Conservation (phyloP, 2,797 vertebrate genomes). For the Rhynchotus rufescens region DNA sequence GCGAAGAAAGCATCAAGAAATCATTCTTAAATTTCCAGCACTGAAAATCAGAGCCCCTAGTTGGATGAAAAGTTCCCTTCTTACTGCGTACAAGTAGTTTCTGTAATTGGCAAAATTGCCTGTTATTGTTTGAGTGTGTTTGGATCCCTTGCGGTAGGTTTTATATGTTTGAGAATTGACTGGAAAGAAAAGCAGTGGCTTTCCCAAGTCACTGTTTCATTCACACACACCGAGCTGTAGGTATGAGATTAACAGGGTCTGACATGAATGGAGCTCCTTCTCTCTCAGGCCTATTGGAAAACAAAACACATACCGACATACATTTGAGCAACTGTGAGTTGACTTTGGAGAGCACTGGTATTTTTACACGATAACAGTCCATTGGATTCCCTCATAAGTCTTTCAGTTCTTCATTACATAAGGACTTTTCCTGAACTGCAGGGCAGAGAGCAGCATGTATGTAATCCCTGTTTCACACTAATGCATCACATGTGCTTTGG, state of each 20-base stretch:
- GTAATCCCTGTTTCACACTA: slow-evolving; percentile 74
- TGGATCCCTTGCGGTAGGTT: slow-evolving; percentile 68
- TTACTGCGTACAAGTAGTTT: slow-evolving; percentile 55
- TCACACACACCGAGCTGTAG: slow-evolving; percentile 59
- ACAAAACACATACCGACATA: slow-evolving; percentile 82
- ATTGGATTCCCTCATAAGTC: slow-evolving; percentile 68
- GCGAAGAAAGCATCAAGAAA: slow-evolving; percentile 22
- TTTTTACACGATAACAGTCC: slow-evolving; percentile 87
- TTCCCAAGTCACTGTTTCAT: slow-evolving; percentile 71
- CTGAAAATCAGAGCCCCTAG: neutral
- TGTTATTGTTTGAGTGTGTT: slow-evolving; percentile 64
- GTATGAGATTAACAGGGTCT: slow-evolving; percentile 78
- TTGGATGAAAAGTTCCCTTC: slow-evolving; percentile 66
- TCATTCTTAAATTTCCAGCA: slow-evolving; percentile 29
- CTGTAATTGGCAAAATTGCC: slow-evolving; percentile 59
- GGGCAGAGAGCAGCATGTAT: slow-evolving; percentile 65
- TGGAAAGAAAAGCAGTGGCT: slow-evolving; percentile 79
- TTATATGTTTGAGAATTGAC: slow-evolving; percentile 67
- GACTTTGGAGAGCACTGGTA: slow-evolving; percentile 86
- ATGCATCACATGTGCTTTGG: slow-evolving; percentile 71
- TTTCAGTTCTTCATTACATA: slow-evolving; percentile 74
- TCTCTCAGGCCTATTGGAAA: slow-evolving; percentile 81
- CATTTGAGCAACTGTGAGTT: slow-evolving; percentile 87
- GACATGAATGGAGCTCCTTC: slow-evolving; percentile 88
- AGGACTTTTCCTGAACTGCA: slow-evolving; percentile 66